Percentiles rank a stretch among this genome's conserved stretches.
Conservation (phyloP, 2,113 vertebrate species). For the Carlito syrichta region DNA sequence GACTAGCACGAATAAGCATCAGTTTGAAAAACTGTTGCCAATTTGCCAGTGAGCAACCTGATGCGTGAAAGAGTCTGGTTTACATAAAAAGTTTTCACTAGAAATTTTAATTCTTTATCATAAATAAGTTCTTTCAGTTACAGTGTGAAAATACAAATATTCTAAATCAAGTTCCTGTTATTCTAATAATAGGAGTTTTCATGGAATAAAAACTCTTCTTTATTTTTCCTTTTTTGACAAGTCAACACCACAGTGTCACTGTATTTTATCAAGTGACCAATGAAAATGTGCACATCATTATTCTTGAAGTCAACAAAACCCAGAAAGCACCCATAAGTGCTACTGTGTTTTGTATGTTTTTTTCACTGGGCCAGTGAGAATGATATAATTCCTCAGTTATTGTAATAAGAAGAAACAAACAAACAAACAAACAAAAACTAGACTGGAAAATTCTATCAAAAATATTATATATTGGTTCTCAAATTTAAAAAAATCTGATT, state of each 20-base stretch:
- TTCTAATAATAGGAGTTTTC: background rate
- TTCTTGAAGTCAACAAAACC: background rate
- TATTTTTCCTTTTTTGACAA: background rate
- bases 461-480: background rate
- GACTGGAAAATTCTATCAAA: background rate
- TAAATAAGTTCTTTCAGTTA: background rate
- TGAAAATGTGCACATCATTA: background rate
- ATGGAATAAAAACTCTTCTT: background rate
- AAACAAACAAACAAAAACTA: background rate
- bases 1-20: background rate
- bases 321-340: background rate
- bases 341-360: background rate
- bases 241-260: background rate
- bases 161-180: constrained; percentile 17
- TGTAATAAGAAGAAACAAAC: background rate
- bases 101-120: background rate
- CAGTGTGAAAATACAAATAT: background rate
- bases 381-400: background rate
- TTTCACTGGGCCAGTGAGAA: background rate
- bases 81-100: background rate
- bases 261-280: background rate
- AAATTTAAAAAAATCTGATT: constrained; percentile 14
- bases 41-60: background rate
- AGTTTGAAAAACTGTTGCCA: background rate
- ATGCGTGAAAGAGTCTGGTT: background rate